phyloP scores from a whole-genome alignment of 2,888 invertebrate genomes.

The Agrotis ipsilon region DNA sequence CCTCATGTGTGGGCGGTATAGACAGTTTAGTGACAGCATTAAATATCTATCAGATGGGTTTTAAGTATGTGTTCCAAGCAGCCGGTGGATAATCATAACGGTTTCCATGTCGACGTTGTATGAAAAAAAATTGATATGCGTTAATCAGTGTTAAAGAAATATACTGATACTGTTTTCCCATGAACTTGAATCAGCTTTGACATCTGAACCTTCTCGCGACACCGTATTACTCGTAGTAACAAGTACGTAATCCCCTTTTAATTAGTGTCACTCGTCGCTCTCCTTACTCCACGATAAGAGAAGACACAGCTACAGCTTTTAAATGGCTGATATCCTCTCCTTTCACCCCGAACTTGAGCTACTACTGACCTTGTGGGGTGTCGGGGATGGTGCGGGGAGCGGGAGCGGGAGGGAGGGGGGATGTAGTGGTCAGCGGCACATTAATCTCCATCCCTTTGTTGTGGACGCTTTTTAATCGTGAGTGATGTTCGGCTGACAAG shows the following conservation, averaged over 20 bases:
- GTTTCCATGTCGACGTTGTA: neutral
- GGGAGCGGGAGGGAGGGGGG: neutral
- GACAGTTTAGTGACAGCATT: neutral
- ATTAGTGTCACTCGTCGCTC: conserved; percentile 33
- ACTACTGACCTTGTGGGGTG: conserved; percentile 29
- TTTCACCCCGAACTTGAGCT: conserved; percentile 28
- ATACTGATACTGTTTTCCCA: neutral
- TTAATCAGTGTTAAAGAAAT: neutral
- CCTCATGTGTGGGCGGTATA: neutral
- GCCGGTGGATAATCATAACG: neutral
- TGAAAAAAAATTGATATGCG: neutral
- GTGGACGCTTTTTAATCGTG: conserved; percentile 56
- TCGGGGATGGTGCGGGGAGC: no score
- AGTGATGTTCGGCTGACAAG: conserved; percentile 55
- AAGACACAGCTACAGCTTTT: conserved; percentile 52
- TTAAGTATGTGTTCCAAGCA: neutral
- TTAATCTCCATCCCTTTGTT: conserved; percentile 57
- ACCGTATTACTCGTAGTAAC: neutral
- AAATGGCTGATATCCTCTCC: conserved; percentile 28
- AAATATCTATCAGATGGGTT: neutral
- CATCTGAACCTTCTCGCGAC: neutral
- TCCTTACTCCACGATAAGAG: neutral
- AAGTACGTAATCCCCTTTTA: conserved; percentile 45
- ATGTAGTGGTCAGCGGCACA: conserved; percentile 48
- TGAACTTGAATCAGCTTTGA: neutral